A percentile compares a stretch with the other conserved stretches of the same genome.
Evolutionary conservation across 2,113 vertebrate genomes (phyloP).

Genomic region (Phrynosoma blainvillii): DNA sequence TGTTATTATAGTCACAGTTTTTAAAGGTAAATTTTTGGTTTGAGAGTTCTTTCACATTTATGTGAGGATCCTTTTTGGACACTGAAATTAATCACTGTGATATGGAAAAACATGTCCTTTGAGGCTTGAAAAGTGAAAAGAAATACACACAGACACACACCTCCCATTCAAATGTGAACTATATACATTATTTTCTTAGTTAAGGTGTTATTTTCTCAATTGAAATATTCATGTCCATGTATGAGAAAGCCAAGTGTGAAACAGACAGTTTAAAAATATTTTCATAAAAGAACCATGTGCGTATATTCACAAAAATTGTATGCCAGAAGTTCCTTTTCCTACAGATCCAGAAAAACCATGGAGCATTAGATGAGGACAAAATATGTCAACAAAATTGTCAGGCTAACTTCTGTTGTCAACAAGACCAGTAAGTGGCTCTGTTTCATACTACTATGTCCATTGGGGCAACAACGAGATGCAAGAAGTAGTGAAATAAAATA

Average conservation of each 20-base stretch:
- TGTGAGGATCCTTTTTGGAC: not conserved
- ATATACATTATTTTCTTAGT: not conserved
- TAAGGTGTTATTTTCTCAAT: not conserved
- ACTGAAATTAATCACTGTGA: not conserved
- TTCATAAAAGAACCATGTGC: not conserved
- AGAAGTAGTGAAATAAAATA: not conserved
- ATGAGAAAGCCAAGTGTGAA: not conserved
- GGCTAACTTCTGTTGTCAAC: not conserved
- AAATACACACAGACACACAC: not conserved
- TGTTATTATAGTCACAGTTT: not conserved
- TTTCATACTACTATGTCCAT: not conserved
- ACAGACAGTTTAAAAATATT: not conserved
- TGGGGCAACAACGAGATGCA: not conserved
- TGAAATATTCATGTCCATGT: not conserved
- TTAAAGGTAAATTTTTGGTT: not conserved
- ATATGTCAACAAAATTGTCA: not conserved
- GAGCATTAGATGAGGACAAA: not conserved
- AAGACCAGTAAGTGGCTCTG: not conserved
- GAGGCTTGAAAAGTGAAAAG: not conserved
- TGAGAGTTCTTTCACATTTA: too few species aligned
- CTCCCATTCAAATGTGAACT: too few species aligned
- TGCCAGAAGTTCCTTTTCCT: not conserved
- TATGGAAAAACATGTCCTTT: too few species aligned
- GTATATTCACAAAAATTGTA: not conserved
- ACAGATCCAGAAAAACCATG: not conserved